Evolutionary conservation across 92 coral and sea anemone genomes (phyloP).

Genomic region (Palythoa grandis): DNA sequence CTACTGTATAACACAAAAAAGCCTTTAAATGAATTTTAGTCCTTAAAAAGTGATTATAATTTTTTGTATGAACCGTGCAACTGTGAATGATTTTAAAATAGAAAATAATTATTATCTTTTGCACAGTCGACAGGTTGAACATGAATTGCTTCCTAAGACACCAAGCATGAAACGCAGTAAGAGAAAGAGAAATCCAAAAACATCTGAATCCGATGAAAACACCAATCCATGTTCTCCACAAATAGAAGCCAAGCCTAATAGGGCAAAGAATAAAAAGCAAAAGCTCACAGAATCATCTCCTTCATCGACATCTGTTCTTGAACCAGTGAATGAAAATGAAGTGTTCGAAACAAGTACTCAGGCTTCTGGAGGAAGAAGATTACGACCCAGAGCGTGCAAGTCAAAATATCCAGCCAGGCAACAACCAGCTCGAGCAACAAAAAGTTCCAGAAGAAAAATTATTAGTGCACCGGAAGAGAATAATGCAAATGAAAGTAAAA

Average conservation of each 20-base stretch:
- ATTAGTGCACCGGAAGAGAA: constrained; percentile 1
- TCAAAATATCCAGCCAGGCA: constrained; percentile 3
- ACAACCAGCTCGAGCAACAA: constrained; percentile 10
- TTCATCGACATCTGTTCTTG: background rate
- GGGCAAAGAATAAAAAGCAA: constrained; percentile 26
- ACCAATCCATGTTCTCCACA: constrained; percentile 8
- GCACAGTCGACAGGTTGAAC: constrained; percentile 28
- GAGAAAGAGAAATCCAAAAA: constrained; percentile 16
- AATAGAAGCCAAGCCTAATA: constrained; percentile 9
- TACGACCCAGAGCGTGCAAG: constrained; percentile 18
- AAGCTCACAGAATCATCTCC: constrained; percentile 1
- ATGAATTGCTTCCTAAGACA: constrained; percentile 82
- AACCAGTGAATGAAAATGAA: constrained; percentile 13
- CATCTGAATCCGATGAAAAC: constrained; percentile 57
- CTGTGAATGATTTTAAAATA: background rate
- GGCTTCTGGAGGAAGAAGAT: background rate
- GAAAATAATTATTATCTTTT: background rate
- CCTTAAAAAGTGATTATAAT: no score
- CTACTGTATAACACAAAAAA: no score
- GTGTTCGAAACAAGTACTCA: constrained; percentile 34
- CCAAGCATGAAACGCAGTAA: constrained; percentile 77
- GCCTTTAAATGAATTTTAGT: no score
- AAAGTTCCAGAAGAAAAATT: constrained; percentile 26
- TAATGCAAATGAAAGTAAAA: background rate
- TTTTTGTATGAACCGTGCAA: background rate